These are phyloP conservation scores for Dicentrarchus labrax DNA, from an alignment of 2,113 vertebrate species.

Conservation along the genomic window DNA sequence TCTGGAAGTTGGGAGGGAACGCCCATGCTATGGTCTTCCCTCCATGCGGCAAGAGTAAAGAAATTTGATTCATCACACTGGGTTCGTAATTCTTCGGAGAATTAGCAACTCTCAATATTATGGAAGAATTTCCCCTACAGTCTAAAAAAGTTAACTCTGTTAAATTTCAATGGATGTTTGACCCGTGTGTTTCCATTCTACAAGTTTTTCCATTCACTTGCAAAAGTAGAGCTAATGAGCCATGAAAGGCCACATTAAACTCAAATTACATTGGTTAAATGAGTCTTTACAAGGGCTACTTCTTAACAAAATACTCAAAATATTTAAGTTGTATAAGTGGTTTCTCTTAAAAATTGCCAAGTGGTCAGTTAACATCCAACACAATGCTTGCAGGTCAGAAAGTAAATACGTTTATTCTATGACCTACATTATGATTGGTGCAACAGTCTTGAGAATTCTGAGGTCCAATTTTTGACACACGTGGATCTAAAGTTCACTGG, in stretches of 20 bases:
- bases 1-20: too few relatives aligned
- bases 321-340: neutral
- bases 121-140: too few relatives aligned
- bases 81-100: too few relatives aligned
- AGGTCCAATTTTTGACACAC: neutral
- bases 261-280: neutral
- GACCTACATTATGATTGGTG: too few relatives aligned
- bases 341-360: neutral
- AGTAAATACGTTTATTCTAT: neutral
- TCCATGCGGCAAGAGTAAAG: too few relatives aligned
- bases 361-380: neutral
- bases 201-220: conserved; percentile 54
- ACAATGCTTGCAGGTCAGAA: neutral
- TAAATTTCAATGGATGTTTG: conserved; percentile 26
- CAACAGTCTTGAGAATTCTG: neutral
- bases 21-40: too few relatives aligned
- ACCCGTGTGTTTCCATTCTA: conserved; percentile 40
- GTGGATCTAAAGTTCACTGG: conserved; percentile 27
- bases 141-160: too few relatives aligned
- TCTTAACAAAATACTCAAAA: neutral
- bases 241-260: conserved; percentile 38
- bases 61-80: too few relatives aligned
- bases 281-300: neutral
- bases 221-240: conserved; percentile 66
- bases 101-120: too few relatives aligned